phyloP scores from a whole-genome alignment of 2,113 vertebrate species.

The Phalacrocorax carbo region DNA sequence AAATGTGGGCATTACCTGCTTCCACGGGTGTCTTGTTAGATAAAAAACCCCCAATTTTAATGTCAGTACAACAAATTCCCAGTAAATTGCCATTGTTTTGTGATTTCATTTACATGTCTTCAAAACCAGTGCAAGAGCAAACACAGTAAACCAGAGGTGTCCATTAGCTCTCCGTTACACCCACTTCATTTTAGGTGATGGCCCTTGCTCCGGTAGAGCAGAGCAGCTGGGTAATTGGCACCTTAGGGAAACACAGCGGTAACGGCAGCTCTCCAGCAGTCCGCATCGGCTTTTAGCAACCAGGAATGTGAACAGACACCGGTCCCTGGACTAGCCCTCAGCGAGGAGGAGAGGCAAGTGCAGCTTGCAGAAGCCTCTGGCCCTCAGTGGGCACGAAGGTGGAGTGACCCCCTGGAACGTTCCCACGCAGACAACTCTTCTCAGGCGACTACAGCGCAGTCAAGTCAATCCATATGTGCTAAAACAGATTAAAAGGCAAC shows the following conservation, averaged over 20 bases:
- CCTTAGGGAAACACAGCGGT: rapidly evolving
- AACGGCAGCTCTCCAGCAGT: not conserved
- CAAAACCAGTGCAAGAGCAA: not conserved
- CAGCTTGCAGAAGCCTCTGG: not conserved
- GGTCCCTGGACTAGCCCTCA: not conserved
- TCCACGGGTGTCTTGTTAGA: not conserved
- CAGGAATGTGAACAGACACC: not conserved
- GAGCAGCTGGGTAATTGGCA: rapidly evolving
- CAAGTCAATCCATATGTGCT: rapidly evolving
- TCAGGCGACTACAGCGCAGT: not conserved
- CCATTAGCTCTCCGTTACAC: not conserved
- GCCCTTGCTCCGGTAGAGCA: not conserved
- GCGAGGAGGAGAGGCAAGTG: not conserved
- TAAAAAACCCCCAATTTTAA: not conserved
- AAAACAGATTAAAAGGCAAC: not conserved
- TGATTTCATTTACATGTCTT: not conserved
- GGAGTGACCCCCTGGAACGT: not conserved
- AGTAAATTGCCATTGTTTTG: not conserved
- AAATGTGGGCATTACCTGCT: not conserved
- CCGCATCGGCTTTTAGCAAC: rapidly evolving
- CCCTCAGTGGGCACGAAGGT: rapidly evolving
- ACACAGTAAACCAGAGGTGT: not conserved
- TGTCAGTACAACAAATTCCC: not conserved
- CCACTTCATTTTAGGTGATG: not conserved
- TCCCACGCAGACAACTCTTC: not conserved